Conservation (phyloP, 2,888 invertebrate species). For the Catocala sponsa region DNA sequence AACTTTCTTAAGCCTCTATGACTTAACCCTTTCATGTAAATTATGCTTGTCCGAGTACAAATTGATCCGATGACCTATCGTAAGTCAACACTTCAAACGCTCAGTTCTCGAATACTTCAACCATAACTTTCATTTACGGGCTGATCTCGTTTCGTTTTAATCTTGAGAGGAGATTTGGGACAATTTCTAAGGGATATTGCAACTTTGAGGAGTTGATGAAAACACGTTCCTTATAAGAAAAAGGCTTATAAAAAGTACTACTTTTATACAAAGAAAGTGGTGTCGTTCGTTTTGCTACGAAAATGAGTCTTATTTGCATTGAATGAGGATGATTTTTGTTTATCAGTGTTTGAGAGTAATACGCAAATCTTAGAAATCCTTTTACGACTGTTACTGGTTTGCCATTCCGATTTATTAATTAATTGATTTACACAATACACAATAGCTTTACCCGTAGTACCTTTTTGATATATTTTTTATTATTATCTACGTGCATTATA, state of each 20-base stretch:
- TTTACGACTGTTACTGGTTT: too few species aligned
- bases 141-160: background rate
- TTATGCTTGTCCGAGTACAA: background rate
- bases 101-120: background rate
- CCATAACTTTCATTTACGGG: background rate
- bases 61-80: background rate
- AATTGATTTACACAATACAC: too few species aligned
- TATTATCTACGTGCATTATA: too few species aligned
- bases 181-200: conserved; percentile 2
- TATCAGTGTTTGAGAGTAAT: too few species aligned
- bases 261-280: background rate
- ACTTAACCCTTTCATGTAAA: background rate
- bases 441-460: too few species aligned
- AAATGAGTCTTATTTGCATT: too few species aligned
- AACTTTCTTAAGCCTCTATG: background rate
- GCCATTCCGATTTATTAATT: too few species aligned
- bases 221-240: background rate
- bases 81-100: conserved; percentile 1
- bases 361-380: too few species aligned
- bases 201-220: conserved; percentile 1
- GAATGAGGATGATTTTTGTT: too few species aligned
- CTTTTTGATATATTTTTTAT: too few species aligned
- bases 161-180: background rate
- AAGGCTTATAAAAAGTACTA: background rate
- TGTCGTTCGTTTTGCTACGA: too few species aligned